Conservation (phyloP, 37 sponge, comb jelly and placozoan species). For the Ianthella basta region DNA sequence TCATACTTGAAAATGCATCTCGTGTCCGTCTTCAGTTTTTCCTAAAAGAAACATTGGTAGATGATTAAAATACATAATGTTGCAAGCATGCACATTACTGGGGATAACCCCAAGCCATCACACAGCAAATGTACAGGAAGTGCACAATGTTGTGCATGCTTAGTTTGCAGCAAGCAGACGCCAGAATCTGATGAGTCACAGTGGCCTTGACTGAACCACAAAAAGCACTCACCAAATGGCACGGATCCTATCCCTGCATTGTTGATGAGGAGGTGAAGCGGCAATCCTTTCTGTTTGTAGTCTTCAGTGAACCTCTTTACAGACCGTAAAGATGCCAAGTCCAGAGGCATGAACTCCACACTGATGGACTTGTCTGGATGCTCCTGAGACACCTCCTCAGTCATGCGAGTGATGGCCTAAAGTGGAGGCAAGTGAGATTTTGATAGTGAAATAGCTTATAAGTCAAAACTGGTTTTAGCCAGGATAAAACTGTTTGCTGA, state of each 20-base stretch:
- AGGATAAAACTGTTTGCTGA: not conserved
- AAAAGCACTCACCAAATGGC: too few species aligned
- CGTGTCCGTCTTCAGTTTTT: slow-evolving; percentile 28
- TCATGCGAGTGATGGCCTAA: slow-evolving; percentile 63
- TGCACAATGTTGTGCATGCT: not conserved
- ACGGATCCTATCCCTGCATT: slow-evolving; percentile 87
- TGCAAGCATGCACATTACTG: too few species aligned
- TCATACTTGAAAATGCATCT: slow-evolving; percentile 27
- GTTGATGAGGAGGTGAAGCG: slow-evolving; percentile 82
- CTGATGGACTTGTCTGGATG: slow-evolving; percentile 46
- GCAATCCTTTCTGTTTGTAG: slow-evolving; percentile 67
- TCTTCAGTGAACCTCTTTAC: slow-evolving; percentile 56
- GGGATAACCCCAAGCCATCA: too few species aligned
- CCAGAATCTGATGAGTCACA: too few species aligned
- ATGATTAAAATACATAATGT: too few species aligned
- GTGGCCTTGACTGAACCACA: too few species aligned
- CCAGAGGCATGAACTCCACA: slow-evolving; percentile 74
- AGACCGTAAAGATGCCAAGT: slow-evolving; percentile 72
- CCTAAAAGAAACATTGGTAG: too few species aligned
- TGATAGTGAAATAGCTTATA: too few species aligned
- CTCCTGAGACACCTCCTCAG: slow-evolving; percentile 33
- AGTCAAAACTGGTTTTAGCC: too few species aligned
- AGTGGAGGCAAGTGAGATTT: too few species aligned
- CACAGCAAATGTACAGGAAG: not conserved
- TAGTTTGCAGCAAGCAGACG: too few species aligned